Conservation (phyloP, 1,140 invertebrate genomes). For the Drosophila mayri region DNA sequence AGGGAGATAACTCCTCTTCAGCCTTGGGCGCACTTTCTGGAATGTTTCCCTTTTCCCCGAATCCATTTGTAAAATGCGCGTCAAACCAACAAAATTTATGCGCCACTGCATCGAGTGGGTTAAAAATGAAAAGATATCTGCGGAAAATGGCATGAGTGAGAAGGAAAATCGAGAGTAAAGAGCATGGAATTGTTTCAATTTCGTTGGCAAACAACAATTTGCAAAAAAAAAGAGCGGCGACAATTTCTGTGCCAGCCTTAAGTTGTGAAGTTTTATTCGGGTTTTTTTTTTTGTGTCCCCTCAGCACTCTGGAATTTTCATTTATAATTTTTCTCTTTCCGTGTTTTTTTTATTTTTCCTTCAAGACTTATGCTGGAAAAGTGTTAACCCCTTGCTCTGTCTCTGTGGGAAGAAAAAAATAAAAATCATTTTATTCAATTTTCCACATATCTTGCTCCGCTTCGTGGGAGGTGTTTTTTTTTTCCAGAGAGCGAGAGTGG, state of each 20-base stretch:
- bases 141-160: slow-evolving; percentile 8
- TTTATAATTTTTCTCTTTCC: slow-evolving; percentile 64
- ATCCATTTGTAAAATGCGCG: slow-evolving; percentile 25
- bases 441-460: slow-evolving; percentile 48
- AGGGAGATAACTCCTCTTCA: background rate
- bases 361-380: slow-evolving; percentile 62
- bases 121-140: slow-evolving; percentile 1
- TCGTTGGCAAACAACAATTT: slow-evolving; percentile 73
- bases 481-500: slow-evolving; percentile 4
- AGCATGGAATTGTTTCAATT: slow-evolving; percentile 72
- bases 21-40: slow-evolving; percentile 1
- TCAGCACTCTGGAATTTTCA: slow-evolving; percentile 69
- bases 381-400: slow-evolving; percentile 16
- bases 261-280: slow-evolving; percentile 9
- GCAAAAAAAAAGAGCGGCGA: slow-evolving; percentile 62
- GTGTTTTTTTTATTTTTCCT: slow-evolving; percentile 8
- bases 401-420: slow-evolving; percentile 10
- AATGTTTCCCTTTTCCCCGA: background rate
- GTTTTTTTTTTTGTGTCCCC: background rate
- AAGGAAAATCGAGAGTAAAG: slow-evolving; percentile 28
- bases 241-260: slow-evolving; percentile 54
- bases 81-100: slow-evolving; percentile 67
- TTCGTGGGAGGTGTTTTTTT: slow-evolving; percentile 8
- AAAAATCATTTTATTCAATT: slow-evolving; percentile 78
- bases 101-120: slow-evolving; percentile 59